Base-by-base conservation (phyloP, 2,888 invertebrate genomes). In the Aspidapion aeneum region DNA sequence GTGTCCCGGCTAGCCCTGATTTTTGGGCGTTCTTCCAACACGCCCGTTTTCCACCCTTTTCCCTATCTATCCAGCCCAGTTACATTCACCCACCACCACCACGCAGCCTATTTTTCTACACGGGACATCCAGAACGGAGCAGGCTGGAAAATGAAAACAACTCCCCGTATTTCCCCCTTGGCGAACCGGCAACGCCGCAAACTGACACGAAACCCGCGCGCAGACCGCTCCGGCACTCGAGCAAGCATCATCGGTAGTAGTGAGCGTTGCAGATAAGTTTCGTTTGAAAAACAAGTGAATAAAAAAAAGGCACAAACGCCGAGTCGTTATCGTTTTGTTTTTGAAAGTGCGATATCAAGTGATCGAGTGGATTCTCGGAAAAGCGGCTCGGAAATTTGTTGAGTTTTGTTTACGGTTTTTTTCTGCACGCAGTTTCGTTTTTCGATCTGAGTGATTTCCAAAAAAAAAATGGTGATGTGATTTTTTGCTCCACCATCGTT, bases 171-270 rank as follows among this genome's bases (percentile, higher is more conserved):
- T 63, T 61, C 64, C 57, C 20, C 55, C 17, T 58, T 2, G 49
- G 1, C 17, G 21, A 62, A 17, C 12, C 21, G 66, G 63, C 66
- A 66, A 66, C 66, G 55, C 18, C 54, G 64, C 35, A 35, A 35
- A 35, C 12, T 35, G 35, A 35, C 12, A 35, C 35, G 35, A 35
- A 35, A 35, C 35, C 35, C 35, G 35, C 35, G 35, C 35, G 35
- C 35, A 35, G 35, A 35, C 35, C 12, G 35, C 35, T 35, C 35
- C 35, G 35, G 35, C 35, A 35, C 35, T 35, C 35, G 35, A 35
- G 35, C 35, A 12, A 35, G 12, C 35, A 35, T 35, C 35, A 35
- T 35, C 35, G 35, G 35, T 35, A 3, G 35, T 35, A 35, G 35
- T 35, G 35, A 35, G 35, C 35, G 5, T 35, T 35, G 35, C 35